Conservation (phyloP, 2,797 vertebrate genomes). For the Pteropus rufus region DNA sequence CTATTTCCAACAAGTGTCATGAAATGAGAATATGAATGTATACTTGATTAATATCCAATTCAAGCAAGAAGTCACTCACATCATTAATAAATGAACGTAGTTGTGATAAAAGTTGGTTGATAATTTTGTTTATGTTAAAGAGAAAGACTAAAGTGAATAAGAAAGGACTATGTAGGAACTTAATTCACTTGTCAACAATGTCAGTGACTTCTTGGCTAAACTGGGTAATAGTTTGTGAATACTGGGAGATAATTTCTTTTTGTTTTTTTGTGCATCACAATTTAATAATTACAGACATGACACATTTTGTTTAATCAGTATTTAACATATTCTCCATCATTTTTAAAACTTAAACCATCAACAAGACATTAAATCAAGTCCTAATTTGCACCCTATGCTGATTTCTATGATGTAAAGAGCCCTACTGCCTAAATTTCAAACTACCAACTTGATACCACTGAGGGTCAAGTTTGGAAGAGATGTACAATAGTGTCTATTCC, state of each 20-base stretch:
- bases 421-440: not conserved
- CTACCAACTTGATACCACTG: not conserved
- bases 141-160: not conserved
- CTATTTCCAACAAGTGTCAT: not conserved
- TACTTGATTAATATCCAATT: not conserved
- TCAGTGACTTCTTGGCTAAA: not conserved
- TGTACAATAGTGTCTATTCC: not conserved
- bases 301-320: not conserved
- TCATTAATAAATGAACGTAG: not conserved
- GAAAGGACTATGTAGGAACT: not conserved
- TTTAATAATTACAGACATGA: not conserved
- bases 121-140: not conserved
- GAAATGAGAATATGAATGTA: not conserved
- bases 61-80: not conserved
- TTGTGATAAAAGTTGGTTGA: not conserved
- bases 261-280: slow-evolving; percentile 30
- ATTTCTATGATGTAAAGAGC: not conserved
- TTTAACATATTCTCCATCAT: slow-evolving; percentile 34
- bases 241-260: not conserved
- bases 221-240: not conserved
- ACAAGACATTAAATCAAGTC: slow-evolving; percentile 10
- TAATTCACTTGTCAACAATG: not conserved
- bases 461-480: not conserved
- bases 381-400: slow-evolving; percentile 24
- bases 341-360: slow-evolving; percentile 45